Percentiles rank a stretch among this genome's conserved stretches.
These are phyloP conservation scores for Zalophus californianus DNA, from an alignment of 2,797 vertebrate genomes.

Conservation along the genomic window DNA sequence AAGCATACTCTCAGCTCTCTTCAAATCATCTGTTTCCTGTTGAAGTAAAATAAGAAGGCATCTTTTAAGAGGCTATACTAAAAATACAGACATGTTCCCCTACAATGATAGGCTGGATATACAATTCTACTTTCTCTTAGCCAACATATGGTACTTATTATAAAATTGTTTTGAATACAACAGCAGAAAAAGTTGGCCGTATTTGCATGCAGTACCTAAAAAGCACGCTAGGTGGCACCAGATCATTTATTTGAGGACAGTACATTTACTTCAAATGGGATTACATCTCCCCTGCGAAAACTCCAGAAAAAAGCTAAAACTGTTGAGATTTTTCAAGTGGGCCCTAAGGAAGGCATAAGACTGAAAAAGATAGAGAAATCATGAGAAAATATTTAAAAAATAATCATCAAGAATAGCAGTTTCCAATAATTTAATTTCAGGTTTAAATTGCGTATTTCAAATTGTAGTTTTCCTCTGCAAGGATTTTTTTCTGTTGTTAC, in stretches of 20 bases:
- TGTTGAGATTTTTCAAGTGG: conserved; percentile 5
- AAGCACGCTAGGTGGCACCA: conserved; percentile 20
- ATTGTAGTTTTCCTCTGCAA: background rate
- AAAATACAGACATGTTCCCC: conserved; percentile 40
- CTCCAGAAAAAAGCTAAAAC: background rate
- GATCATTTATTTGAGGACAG: background rate
- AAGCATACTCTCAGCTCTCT: conserved; percentile 95
- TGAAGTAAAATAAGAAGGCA: conserved; percentile 61
- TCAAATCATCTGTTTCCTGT: conserved; percentile 95
- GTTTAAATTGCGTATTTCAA: background rate
- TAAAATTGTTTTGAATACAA: conserved; percentile 57
- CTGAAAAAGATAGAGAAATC: conserved; percentile 1
- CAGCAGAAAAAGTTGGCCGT: background rate
- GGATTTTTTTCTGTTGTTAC: background rate
- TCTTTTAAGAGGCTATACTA: conserved; percentile 21
- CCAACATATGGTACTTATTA: conserved; percentile 63
- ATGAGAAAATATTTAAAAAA: background rate
- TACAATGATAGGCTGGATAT: conserved; percentile 46
- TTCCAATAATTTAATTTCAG: conserved; percentile 16
- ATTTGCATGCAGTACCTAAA: conserved; percentile 38
- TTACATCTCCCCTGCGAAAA: background rate
- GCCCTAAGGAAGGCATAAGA: background rate
- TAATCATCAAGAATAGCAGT: background rate
- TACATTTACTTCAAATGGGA: background rate
- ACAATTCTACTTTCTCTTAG: conserved; percentile 55